A percentile compares a stretch with the other conserved stretches of the same genome.
phyloP scores from a whole-genome alignment of 37 sponge, comb jelly and placozoan genomes.

The Beroe forskalii region DNA sequence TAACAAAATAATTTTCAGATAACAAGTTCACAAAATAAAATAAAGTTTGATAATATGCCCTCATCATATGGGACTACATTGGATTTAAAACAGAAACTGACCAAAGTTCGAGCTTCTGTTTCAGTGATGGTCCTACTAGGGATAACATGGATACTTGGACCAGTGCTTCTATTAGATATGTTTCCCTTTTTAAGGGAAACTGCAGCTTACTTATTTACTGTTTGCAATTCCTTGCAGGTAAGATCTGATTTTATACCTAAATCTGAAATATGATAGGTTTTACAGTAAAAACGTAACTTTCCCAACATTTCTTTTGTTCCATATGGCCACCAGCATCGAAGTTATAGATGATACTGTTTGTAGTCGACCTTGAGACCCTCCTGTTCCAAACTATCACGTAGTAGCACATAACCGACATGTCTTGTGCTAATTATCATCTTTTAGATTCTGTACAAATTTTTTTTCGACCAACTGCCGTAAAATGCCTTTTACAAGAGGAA shows the following conservation, averaged over 20 bases:
- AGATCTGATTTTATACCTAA: not conserved
- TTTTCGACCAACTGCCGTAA: too few relatives aligned
- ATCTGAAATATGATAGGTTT: too few relatives aligned
- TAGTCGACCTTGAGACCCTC: too few relatives aligned
- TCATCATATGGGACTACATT: not conserved
- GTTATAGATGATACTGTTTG: too few relatives aligned
- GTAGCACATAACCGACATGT: too few relatives aligned
- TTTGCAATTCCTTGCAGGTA: conserved; percentile 49
- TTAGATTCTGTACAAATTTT: too few relatives aligned
- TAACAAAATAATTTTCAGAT: conserved; percentile 51
- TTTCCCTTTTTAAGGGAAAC: not conserved
- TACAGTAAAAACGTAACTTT: not conserved
- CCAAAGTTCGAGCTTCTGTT: conserved; percentile 39
- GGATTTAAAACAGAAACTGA: conserved; percentile 5
- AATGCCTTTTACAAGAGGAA: too few relatives aligned
- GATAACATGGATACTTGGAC: conserved; percentile 30
- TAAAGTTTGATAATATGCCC: conserved; percentile 20
- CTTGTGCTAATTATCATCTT: too few relatives aligned
- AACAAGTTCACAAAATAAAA: conserved; percentile 38
- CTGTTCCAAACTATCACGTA: too few relatives aligned
- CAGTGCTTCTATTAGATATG: conserved; percentile 21
- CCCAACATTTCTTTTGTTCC: not conserved
- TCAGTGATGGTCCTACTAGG: conserved; percentile 63
- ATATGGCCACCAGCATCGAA: too few relatives aligned
- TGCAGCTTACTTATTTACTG: conserved; percentile 16